Evolutionary conservation across 2,113 vertebrate species (phyloP), one percentile per base, ranked within the genome.

Genomic region (Trematomus loennbergii): DNA sequence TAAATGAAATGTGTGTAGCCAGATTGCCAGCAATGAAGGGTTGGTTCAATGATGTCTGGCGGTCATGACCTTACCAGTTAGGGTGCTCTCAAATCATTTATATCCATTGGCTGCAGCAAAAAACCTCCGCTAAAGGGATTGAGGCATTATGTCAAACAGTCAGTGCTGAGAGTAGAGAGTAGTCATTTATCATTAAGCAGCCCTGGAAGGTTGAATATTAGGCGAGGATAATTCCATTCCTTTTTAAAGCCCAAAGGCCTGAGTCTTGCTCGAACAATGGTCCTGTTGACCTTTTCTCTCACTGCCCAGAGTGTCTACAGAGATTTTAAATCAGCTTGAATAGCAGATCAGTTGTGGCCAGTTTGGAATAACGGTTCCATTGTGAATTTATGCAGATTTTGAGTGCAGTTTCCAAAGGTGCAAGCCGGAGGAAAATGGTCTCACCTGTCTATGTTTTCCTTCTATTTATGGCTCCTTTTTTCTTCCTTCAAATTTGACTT

Each of bases 141-240:
- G 18, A 25, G 40, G 29, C 4, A 40, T 69, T 45, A 20, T 69
- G 58, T 69, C 46, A 75, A 65, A 80, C 12, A 50, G 63, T 67
- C 52, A 10, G 18, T 74, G 48, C 48, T 52, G 43, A 46, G 22
- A 48, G 75, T 66, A 12, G 8, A 60, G 64, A 60, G 54, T 72
- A 2, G 12, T 68, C 75, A 83, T 78, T 63, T 57, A 83, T 83
- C 81, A 84, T 49, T 2, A 3, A 64, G 62, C 17, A 50, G 58
- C 64, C 33, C 70, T 36, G 33, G 50, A 57, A 69, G 70, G 69
- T 50, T 75, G 82, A 75, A 77, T 83, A 60, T 78, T 77, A 61
- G 70, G 65, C 60, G 76, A 75, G 52, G 65, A 70, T 36, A 49
- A 46, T 61, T 53, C 53, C 60, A 59, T 55, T 50, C 48, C 36